Conservation (phyloP, 1,140 invertebrate species). For the Drosophila truncata region DNA sequence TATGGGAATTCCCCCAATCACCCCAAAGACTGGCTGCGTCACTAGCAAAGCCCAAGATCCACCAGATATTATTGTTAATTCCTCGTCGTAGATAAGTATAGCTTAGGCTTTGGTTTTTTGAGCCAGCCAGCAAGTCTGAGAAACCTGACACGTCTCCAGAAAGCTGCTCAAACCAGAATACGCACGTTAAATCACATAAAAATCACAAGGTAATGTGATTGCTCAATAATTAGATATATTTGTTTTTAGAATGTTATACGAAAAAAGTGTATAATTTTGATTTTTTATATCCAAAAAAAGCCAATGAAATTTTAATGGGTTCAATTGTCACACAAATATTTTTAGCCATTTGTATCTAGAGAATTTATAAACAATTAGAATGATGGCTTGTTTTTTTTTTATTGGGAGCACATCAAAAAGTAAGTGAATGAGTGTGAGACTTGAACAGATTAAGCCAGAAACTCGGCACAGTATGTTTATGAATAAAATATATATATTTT, state of each 20-base stretch:
- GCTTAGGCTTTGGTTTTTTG: not conserved
- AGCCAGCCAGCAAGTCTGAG: slow-evolving; percentile 37
- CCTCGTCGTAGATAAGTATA: not conserved
- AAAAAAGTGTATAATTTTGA: slow-evolving; percentile 11
- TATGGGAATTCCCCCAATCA: slow-evolving; percentile 69
- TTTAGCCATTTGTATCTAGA: slow-evolving; percentile 8
- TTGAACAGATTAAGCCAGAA: slow-evolving; percentile 6
- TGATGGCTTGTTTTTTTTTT: slow-evolving; percentile 1
- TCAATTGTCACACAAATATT: slow-evolving; percentile 31
- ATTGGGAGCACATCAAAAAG: slow-evolving; percentile 12
- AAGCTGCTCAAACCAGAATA: slow-evolving; percentile 24
- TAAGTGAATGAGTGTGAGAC: not conserved
- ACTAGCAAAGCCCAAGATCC: slow-evolving; percentile 26
- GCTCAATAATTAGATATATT: slow-evolving; percentile 34
- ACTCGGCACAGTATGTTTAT: not conserved
- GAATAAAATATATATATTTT: slow-evolving; percentile 15
- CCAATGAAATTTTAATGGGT: slow-evolving; percentile 19
- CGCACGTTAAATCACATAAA: slow-evolving; percentile 4
- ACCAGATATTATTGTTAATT: slow-evolving; percentile 23
- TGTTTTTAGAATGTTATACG: not conserved
- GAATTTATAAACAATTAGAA: slow-evolving; percentile 15
- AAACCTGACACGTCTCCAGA: slow-evolving; percentile 37
- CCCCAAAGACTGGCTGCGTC: slow-evolving; percentile 55
- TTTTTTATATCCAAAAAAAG: not conserved
- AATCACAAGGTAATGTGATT: slow-evolving; percentile 13